Conservation (phyloP, 2,113 vertebrate genomes). For the Micromys minutus region DNA sequence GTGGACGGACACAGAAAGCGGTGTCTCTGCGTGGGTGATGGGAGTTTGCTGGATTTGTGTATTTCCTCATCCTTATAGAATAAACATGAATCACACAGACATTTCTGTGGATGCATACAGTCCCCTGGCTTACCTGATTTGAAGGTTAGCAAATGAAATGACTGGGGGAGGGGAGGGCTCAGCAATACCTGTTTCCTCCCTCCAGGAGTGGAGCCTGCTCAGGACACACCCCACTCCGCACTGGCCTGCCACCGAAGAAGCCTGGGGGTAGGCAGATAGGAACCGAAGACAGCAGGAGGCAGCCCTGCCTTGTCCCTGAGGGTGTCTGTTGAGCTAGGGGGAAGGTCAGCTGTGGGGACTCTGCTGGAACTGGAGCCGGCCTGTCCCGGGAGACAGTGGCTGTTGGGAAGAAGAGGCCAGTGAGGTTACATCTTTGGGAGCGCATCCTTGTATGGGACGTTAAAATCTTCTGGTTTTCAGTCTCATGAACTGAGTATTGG, state of each 20-base stretch:
- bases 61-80: neutral
- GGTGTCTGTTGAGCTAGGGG: neutral
- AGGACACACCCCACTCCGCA: neutral
- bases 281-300: neutral
- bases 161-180: neutral
- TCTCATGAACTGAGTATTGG: neutral
- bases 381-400: neutral
- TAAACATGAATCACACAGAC: neutral
- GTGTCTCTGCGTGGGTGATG: neutral
- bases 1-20: neutral
- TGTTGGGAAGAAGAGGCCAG: neutral
- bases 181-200: neutral
- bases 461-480: neutral
- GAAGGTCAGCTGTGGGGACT: neutral
- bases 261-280: too few species aligned
- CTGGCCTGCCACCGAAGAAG: neutral
- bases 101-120: neutral
- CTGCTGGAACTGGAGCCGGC: neutral
- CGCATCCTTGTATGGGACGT: neutral
- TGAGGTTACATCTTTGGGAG: neutral
- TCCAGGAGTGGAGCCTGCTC: neutral
- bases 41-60: neutral
- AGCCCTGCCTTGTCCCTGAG: neutral
- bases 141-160: neutral
- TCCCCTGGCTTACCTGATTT: neutral